Conservation (phyloP, 2,888 invertebrate species). For the Drosophila sordidula region DNA sequence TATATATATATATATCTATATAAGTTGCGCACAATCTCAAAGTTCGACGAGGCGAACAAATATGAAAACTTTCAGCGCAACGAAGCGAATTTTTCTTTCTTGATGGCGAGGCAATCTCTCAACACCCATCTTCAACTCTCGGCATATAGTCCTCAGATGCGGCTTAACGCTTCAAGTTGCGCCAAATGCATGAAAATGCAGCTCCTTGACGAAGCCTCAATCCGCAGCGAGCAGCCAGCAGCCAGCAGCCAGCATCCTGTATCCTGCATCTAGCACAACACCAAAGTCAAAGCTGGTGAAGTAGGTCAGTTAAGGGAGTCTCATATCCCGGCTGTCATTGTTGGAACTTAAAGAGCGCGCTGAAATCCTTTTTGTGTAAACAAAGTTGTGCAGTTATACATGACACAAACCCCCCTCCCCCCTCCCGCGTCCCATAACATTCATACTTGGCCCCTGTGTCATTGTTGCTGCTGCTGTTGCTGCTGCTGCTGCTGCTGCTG, state of each 20-base stretch:
- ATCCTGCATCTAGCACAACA: conserved; percentile 48
- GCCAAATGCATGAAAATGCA: conserved; percentile 77
- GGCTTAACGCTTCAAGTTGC: conserved; percentile 74
- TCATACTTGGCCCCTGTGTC: neutral
- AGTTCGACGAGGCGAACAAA: conserved; percentile 75
- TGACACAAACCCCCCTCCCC: conserved; percentile 5
- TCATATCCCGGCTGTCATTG: conserved; percentile 37
- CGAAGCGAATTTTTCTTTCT: conserved; percentile 62
- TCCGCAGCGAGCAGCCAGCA: conserved; percentile 26
- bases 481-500: conserved; percentile 25
- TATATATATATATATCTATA: conserved; percentile 1
- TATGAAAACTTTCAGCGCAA: conserved; percentile 75
- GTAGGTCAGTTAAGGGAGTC: conserved; percentile 74
- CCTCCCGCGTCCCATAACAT: neutral
- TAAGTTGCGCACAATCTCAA: conserved; percentile 40
- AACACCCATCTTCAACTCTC: conserved; percentile 46
- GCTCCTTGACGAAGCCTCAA: conserved; percentile 70
- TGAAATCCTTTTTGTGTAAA: conserved; percentile 76
- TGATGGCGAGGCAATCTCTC: conserved; percentile 67
- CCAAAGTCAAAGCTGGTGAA: conserved; percentile 54
- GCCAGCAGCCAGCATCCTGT: conserved; percentile 25
- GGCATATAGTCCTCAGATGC: conserved; percentile 48
- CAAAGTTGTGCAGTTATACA: conserved; percentile 59
- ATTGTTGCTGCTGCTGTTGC: conserved; percentile 28
- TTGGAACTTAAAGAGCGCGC: conserved; percentile 73